Percentiles rank a stretch among this genome's conserved stretches.
Conservation (phyloP, 2,797 vertebrate species). For the Monodelphis domestica region DNA sequence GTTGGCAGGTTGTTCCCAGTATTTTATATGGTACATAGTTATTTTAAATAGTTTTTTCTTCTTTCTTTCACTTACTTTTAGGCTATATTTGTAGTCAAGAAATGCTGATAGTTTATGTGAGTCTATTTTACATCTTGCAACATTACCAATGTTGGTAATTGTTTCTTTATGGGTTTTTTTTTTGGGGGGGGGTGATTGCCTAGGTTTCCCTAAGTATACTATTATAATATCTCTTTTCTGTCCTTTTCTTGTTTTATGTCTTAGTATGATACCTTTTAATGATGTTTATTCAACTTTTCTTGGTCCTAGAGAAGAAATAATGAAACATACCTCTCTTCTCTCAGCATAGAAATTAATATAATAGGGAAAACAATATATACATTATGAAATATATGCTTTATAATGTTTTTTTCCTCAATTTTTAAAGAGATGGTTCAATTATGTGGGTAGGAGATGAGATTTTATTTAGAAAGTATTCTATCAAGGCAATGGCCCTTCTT, state of each 20-base stretch:
- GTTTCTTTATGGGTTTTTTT: no score
- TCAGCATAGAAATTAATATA: neutral
- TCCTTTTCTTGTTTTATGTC: neutral
- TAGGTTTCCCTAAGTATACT: no score
- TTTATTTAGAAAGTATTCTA: neutral
- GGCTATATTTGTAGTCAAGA: no score
- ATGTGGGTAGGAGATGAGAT: neutral
- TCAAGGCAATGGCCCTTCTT: neutral
- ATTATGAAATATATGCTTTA: neutral
- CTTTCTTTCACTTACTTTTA: no score
- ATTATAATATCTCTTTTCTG: no score
- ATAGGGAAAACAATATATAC: neutral
- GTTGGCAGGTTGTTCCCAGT: no score
- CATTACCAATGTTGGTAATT: no score
- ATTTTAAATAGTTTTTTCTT: no score
- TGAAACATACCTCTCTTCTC: neutral
- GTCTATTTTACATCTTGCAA: no score
- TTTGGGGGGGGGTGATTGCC: no score
- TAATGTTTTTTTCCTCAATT: neutral
- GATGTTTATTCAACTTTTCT: neutral
- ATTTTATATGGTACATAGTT: no score
- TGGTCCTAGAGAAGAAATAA: neutral
- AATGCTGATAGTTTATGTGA: no score
- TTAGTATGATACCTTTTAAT: neutral
- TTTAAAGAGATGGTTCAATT: neutral